Base-by-base conservation (phyloP, 2,113 vertebrate genomes). In the Hemiprocne comata region DNA sequence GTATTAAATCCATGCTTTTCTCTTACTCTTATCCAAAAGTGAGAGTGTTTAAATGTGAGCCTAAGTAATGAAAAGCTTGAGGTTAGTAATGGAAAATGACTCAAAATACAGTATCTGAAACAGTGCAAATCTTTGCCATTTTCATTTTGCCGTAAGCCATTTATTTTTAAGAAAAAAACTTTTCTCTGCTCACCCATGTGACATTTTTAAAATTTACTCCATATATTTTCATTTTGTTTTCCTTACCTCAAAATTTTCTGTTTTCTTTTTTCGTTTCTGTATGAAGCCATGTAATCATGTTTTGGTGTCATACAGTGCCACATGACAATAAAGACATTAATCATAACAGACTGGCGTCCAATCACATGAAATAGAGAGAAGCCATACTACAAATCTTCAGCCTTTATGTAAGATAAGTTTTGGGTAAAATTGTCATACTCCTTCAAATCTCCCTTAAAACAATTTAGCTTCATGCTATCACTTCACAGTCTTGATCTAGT, bases 41-140 rank as follows among this genome's bases (percentile, higher is more conserved):
- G 48, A 86, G n/a, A 62, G 36, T 81, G 76, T 64, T 85, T 76
- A 92, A 92, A 95, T 84, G 42, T 71, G 58, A 89, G 46, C 7
- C n/a, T 72, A 90, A 74, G 82, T 53, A 66, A 86, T 57, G 18
- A 94, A 92, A 94, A 92, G n/a, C 15, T 55, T 79, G 9, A 74
- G 38, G 29, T 50, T 80, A 57, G 38, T 29, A 80, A 84, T 11
- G 12, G 29, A 70, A 94, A 86, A 89, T 36, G 36, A 80, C 70
- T 10, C 7, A 62, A 83, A 90, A 69, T 44, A 24, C 53, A 23
- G 0, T 50, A 73, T 40, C 29, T 55, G 34, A 85, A 88, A 72
- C 6, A 71, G 9, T 1, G 4, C 3, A 62, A 69, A 25, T 40
- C 6, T 60, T 71, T 55, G 3, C 7, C n/a, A 73, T 85, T 81